A percentile compares a stretch with the other conserved stretches of the same genome.
These are phyloP conservation scores for Conistra vaccinii DNA, from an alignment of 2,888 invertebrate species.

Conservation along the genomic window DNA sequence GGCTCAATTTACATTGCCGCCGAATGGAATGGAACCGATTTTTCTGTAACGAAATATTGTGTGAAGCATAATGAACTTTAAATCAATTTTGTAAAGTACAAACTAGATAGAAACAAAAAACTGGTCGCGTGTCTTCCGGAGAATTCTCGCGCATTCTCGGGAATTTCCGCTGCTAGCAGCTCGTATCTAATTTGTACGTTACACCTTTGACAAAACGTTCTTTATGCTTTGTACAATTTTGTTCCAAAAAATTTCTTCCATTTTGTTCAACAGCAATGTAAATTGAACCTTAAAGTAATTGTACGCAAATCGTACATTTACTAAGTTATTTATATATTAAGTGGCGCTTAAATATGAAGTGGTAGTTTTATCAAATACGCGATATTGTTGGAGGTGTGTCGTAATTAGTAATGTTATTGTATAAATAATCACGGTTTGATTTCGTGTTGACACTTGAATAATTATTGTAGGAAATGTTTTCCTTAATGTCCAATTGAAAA, in stretches of 20 bases:
- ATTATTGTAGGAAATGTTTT: neutral
- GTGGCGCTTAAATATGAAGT: conserved; percentile 54
- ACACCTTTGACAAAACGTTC: neutral
- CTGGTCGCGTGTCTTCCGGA: no score
- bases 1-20: neutral
- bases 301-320: conserved; percentile 42
- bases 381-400: conserved; percentile 49
- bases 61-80: neutral
- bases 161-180: neutral
- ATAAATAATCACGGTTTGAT: neutral
- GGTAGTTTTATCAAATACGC: conserved; percentile 39
- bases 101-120: neutral
- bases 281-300: conserved; percentile 14
- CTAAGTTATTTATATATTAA: conserved; percentile 29
- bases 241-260: no score
- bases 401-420: conserved; percentile 24
- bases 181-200: neutral
- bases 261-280: neutral
- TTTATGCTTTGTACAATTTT: neutral
- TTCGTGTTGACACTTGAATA: neutral
- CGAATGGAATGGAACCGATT: neutral
- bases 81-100: neutral
- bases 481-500: neutral
- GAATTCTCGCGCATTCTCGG: neutral
- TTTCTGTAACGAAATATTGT: neutral